Conservation (phyloP, 2,113 vertebrate genomes). For the Eublepharis macularius region DNA sequence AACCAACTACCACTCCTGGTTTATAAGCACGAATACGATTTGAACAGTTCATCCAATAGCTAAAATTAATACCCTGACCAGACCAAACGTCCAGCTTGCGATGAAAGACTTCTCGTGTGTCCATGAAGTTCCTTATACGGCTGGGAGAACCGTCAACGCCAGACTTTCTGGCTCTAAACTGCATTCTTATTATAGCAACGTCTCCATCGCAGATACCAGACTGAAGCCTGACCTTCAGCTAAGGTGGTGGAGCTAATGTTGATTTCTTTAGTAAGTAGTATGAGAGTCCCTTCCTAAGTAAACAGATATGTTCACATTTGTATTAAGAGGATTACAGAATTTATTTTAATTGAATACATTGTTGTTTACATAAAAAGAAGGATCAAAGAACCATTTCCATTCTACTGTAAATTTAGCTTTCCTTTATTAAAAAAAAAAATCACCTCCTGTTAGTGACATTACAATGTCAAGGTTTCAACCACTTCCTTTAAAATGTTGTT, state of each 20-base stretch:
- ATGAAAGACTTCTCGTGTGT: conserved; percentile 25
- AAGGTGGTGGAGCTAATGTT: conserved; percentile 11
- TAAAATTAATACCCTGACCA: conserved; percentile 60
- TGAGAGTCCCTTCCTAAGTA: background rate
- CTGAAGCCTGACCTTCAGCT: conserved; percentile 53
- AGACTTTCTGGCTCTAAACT: conserved; percentile 42
- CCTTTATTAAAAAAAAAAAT: background rate
- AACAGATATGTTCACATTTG: conserved; percentile 14
- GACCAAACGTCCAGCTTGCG: conserved; percentile 35
- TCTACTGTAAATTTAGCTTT: background rate
- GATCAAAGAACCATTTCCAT: background rate
- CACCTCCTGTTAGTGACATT: background rate
- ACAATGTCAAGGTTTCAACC: conserved; percentile 9
- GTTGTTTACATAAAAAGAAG: background rate
- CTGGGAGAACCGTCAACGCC: conserved; percentile 28
- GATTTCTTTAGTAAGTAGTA: conserved; percentile 18
- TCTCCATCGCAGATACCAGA: conserved; percentile 34
- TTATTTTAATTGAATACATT: background rate
- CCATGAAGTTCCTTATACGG: conserved; percentile 59
- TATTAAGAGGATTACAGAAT: background rate
- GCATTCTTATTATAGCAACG: conserved; percentile 68
- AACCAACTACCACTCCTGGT: background rate
- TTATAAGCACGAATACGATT: conserved; percentile 23
- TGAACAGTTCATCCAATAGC: conserved; percentile 28
- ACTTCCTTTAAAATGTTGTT: background rate